These are phyloP conservation scores for Geopemphigus sp. DNA, from an alignment of 1,140 invertebrate species.

Conservation along the genomic window DNA sequence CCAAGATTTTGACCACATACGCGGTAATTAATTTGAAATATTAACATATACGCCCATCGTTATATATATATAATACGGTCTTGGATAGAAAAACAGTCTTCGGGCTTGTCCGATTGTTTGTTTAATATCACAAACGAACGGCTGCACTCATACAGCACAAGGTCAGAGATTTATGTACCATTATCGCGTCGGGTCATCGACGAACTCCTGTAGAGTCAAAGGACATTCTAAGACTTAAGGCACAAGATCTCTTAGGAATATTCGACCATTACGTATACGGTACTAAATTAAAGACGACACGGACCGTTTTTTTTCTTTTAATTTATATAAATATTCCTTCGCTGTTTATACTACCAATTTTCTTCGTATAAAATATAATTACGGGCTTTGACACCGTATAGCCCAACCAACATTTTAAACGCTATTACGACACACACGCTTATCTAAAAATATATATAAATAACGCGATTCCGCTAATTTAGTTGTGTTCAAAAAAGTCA, in stretches of 20 bases:
- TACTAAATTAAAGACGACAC: constrained; percentile 10
- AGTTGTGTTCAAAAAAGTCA: background rate
- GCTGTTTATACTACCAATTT: background rate
- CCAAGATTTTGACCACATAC: constrained; percentile 39
- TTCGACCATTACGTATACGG: background rate
- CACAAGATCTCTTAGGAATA: background rate
- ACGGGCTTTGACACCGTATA: background rate
- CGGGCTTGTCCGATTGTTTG: constrained; percentile 37
- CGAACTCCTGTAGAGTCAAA: constrained; percentile 31
- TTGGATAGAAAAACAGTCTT: constrained; percentile 23
- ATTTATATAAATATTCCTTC: background rate
- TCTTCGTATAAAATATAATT: constrained; percentile 5
- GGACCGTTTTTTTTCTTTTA: background rate
- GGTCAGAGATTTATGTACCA: constrained; percentile 29
- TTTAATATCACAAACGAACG: constrained; percentile 22
- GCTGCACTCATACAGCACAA: constrained; percentile 22
- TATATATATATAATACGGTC: too few species aligned
- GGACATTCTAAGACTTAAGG: background rate
- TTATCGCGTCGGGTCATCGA: constrained; percentile 33
- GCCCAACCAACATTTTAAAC: background rate
- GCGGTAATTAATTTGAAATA: constrained; percentile 48
- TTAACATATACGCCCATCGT: constrained; percentile 45
- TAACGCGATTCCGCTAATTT: background rate
- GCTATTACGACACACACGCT: background rate
- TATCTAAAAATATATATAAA: too few species aligned